Evolutionary conservation across 2,113 vertebrate species (phyloP), one percentile per base, ranked within the genome.

Genomic region (Hippocampus mohnikei): DNA sequence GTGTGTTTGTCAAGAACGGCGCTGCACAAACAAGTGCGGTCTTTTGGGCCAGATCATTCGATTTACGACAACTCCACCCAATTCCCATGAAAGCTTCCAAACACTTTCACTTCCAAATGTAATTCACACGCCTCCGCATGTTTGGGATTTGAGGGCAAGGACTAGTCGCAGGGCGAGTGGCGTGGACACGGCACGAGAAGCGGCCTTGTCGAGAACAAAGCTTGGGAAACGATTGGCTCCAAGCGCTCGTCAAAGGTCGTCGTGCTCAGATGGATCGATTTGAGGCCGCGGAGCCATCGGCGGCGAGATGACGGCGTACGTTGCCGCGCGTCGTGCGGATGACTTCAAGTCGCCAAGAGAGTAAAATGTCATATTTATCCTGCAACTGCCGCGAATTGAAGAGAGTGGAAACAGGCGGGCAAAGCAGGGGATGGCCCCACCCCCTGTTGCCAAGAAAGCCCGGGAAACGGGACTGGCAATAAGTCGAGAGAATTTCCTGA

Each of bases 191-290:
- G 55, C 53, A 37, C 42, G 15, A 70, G 64, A 58, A 62, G 66
- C 29, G 21, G 70, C 55, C 65, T 64, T 48, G 27, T 74, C 69
- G 73, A 23, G 71, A 75, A 20, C 37, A 25, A 37, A 0, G 50
- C 62, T 77, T 40, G 25, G 41, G 82, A 72, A 71, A 48, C 59
- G 67, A 82, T 70, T 78, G 71, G 64, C 61, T 74, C 15, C 37
- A 55, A 4, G 61, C 64, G 77, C 61, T 74, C 75, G 76, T 83
- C 68, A 84, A 73, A 81, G 74, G 65, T 70, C 59, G 25, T 53
- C 55, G 63, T 46, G 75, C 80, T 61, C 18, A 64, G 71, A 81
- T 76, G 29, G 77, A 75, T 85, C 78, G 83, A 71, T 84, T 85
- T 84, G 64, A 61, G 78, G 6, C 48, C 3, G 69, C 66, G 41